Conservation (phyloP, 2,113 vertebrate species). For the Pedionomus torquatus region DNA sequence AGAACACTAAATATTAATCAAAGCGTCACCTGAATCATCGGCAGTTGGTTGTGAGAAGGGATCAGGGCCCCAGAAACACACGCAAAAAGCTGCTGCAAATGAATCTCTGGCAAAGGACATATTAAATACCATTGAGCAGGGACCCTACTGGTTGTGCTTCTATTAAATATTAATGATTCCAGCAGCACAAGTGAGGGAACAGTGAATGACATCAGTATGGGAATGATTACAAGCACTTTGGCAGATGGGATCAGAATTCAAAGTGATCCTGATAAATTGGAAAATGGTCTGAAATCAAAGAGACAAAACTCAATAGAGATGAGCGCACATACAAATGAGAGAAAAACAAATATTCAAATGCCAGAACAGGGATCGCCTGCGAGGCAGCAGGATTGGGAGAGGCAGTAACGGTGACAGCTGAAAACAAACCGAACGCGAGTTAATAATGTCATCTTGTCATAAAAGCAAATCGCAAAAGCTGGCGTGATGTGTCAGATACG, state of each 20-base stretch:
- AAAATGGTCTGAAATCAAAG: conserved; percentile 59
- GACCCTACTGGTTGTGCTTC: not conserved
- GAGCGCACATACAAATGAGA: conserved; percentile 26
- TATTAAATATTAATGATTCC: conserved; percentile 10
- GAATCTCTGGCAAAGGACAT: not conserved
- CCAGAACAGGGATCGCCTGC: not conserved
- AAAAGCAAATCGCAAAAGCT: not conserved
- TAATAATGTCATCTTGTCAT: not conserved
- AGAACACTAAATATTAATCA: not conserved
- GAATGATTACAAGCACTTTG: conserved; percentile 42
- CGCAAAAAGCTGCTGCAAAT: not conserved
- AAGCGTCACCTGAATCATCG: not conserved
- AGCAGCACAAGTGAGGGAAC: not conserved
- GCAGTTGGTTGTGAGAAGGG: not conserved
- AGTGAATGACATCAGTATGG: not conserved
- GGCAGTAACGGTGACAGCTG: not conserved
- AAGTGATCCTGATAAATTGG: conserved; percentile 47
- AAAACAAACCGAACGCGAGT: not conserved
- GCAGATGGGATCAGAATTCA: conserved; percentile 36
- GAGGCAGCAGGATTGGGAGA: not conserved
- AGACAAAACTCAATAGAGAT: conserved; percentile 21
- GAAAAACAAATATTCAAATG: not conserved
- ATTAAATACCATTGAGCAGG: accelerated
- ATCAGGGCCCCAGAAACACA: not conserved
- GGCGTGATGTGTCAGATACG: accelerated